Evolutionary conservation across 30 jellyfish, hydroid and myxozoan species (phyloP).

Genomic region (Sanderia malayensis): DNA sequence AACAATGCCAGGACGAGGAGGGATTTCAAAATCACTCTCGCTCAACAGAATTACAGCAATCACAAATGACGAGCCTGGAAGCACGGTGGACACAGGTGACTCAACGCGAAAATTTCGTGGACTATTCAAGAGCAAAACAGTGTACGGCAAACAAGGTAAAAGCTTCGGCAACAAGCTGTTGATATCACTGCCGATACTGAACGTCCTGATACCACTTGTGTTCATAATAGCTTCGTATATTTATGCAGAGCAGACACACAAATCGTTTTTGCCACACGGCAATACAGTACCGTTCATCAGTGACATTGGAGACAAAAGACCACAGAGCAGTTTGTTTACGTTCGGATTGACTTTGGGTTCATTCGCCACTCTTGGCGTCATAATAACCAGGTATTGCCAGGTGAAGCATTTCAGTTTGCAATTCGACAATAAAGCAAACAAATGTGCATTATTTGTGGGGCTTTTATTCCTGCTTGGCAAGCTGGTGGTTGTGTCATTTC

Average conservation of each 20-base stretch:
- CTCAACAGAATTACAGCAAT: too few relatives aligned
- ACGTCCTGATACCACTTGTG: conserved; percentile 7
- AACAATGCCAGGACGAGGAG: too few relatives aligned
- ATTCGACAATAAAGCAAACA: conserved; percentile 22
- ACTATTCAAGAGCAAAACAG: background rate
- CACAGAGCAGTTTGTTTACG: conserved; percentile 65
- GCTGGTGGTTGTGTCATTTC: conserved; percentile 40
- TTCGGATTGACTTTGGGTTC: conserved; percentile 42
- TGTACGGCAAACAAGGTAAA: conserved; percentile 11
- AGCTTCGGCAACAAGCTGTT: conserved; percentile 49
- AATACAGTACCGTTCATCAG: conserved; percentile 50
- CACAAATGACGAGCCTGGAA: too few relatives aligned
- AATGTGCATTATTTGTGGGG: conserved; percentile 32
- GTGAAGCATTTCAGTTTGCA: conserved; percentile 48
- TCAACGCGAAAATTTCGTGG: background rate
- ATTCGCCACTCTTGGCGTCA: conserved; percentile 20
- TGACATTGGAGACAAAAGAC: conserved; percentile 54
- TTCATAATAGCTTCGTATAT: conserved; percentile 24
- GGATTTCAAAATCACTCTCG: too few relatives aligned
- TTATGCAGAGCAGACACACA: conserved; percentile 14
- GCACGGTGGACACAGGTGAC: too few relatives aligned
- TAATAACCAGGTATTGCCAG: conserved; percentile 53
- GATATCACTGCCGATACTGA: conserved; percentile 38
- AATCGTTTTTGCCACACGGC: conserved; percentile 7
- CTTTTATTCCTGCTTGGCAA: conserved; percentile 43